phyloP scores from a whole-genome alignment of 2,888 invertebrate species.

The Zeuzera pyrina region DNA sequence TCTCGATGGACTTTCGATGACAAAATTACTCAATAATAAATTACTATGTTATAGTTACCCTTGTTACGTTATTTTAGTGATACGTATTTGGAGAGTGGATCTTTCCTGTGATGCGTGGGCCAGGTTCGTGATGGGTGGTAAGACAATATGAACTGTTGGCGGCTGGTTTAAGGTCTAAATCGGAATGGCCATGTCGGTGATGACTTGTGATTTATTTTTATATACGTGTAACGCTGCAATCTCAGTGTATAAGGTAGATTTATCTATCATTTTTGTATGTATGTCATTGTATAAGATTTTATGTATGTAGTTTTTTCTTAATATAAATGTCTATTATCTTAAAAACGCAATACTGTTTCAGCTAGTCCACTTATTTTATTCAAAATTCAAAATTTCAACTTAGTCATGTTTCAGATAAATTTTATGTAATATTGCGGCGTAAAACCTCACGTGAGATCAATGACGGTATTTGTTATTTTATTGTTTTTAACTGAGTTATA shows the following conservation, averaged over 20 bases:
- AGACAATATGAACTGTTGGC: slow-evolving; percentile 22
- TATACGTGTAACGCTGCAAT: slow-evolving; percentile 51
- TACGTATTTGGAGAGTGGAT: slow-evolving; percentile 32
- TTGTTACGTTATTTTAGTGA: slow-evolving; percentile 40
- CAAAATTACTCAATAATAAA: slow-evolving; percentile 21
- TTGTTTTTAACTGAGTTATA: slow-evolving; percentile 38
- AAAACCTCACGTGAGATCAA: slow-evolving; percentile 24
- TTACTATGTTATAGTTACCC: slow-evolving; percentile 54
- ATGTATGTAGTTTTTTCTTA: slow-evolving; percentile 36
- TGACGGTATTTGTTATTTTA: slow-evolving; percentile 35
- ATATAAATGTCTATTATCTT: slow-evolving; percentile 42
- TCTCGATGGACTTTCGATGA: slow-evolving; percentile 20
- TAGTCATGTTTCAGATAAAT: slow-evolving; percentile 22
- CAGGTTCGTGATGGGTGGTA: slow-evolving; percentile 27
- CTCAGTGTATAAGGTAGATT: slow-evolving; percentile 50
- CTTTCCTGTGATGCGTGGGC: slow-evolving; percentile 24
- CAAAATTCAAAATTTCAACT: slow-evolving; percentile 49
- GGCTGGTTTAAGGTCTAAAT: slow-evolving; percentile 16
- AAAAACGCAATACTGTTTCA: slow-evolving; percentile 51
- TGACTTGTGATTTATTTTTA: slow-evolving; percentile 58
- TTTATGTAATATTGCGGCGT: too few relatives aligned
- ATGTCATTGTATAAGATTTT: slow-evolving; percentile 40
- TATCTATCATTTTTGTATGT: slow-evolving; percentile 47
- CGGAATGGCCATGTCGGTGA: slow-evolving; percentile 24
- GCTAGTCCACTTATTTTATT: slow-evolving; percentile 59